Conservation (phyloP, 2,888 invertebrate genomes). For the Polydrusus pterygomalis region DNA sequence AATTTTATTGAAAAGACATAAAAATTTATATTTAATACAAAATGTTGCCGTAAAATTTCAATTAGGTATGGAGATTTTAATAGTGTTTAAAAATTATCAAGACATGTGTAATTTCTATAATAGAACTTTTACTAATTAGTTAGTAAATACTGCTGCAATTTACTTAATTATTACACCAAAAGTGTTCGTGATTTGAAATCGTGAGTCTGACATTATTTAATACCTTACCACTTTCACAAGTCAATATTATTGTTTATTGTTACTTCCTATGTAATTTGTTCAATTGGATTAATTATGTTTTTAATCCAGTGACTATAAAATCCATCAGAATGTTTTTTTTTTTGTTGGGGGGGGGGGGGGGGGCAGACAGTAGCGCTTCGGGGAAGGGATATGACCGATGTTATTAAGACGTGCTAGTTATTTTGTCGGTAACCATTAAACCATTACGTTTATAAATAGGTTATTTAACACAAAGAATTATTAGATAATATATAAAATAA, state of each 20-base stretch:
- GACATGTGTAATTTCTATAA: not conserved
- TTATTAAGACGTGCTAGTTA: no score
- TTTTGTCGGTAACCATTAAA: no score
- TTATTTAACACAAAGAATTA: no score
- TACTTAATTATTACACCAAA: slow-evolving; percentile 21
- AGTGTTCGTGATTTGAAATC: slow-evolving; percentile 20
- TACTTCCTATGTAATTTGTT: slow-evolving; percentile 11
- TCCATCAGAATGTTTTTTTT: not conserved
- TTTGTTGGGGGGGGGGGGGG: no score
- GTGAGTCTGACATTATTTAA: slow-evolving; percentile 26
- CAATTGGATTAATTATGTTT: not conserved
- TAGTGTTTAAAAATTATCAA: not conserved
- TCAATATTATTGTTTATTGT: slow-evolving; percentile 10
- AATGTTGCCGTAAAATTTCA: no score
- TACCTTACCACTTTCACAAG: slow-evolving; percentile 27
- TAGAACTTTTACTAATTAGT: slow-evolving; percentile 5
- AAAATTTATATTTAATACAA: no score
- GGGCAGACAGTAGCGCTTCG: no score
- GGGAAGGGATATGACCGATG: no score
- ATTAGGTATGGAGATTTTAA: no score
- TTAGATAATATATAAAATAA: no score
- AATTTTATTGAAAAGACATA: no score
- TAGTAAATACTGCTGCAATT: not conserved
- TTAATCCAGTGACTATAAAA: not conserved
- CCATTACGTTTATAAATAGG: no score